These are phyloP conservation scores for Aphidius gifuensis DNA, from an alignment of 1,140 invertebrate genomes.

Conservation along the genomic window DNA sequence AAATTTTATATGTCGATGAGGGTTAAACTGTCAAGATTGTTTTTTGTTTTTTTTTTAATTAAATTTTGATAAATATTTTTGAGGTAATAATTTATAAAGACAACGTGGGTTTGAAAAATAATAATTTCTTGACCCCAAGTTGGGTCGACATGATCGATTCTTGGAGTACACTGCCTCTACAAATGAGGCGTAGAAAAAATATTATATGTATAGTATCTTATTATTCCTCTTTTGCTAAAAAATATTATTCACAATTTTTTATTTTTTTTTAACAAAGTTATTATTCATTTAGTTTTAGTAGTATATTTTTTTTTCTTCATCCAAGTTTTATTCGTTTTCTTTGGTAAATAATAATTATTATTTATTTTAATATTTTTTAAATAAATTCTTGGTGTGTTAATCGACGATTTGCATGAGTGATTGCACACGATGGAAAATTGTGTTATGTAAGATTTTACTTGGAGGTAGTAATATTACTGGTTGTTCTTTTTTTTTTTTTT, in stretches of 20 bases:
- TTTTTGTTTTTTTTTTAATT: no score
- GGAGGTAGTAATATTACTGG: not conserved
- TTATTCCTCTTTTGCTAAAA: no score
- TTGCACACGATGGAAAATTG: constrained; percentile 13
- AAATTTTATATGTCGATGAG: no score
- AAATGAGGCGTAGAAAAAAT: constrained; percentile 1
- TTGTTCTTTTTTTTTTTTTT: not conserved
- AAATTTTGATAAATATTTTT: no score
- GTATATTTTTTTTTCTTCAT: not conserved
- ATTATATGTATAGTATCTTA: not conserved
- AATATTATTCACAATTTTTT: no score
- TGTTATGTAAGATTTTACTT: constrained; percentile 12
- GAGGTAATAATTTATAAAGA: no score
- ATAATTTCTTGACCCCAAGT: constrained; percentile 7
- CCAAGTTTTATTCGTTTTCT: not conserved
- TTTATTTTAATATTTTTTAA: not conserved
- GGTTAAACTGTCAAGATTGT: no score
- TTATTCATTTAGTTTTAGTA: not conserved
- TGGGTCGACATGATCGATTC: constrained; percentile 11
- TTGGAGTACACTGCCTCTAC: not conserved
- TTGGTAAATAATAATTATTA: not conserved
- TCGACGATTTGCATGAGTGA: constrained; percentile 17
- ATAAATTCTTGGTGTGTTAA: constrained; percentile 4
- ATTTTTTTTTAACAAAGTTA: not conserved
- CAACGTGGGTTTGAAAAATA: constrained; percentile 1